These are phyloP conservation scores for Pyrgus malvae DNA, from an alignment of 2,888 invertebrate species.

Conservation along the genomic window DNA sequence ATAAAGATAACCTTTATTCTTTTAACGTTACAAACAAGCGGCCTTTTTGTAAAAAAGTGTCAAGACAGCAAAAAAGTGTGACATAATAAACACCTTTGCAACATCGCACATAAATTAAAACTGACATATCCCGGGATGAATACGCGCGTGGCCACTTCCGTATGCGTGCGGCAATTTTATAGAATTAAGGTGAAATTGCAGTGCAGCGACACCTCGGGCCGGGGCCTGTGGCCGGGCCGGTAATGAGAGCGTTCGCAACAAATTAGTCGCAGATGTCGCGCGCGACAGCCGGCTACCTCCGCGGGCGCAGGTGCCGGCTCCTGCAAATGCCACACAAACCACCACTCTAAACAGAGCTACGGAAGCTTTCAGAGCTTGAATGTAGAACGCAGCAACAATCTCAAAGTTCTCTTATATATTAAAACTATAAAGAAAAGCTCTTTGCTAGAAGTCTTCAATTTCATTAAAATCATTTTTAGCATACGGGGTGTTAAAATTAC, in stretches of 20 bases:
- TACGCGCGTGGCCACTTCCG: constrained; percentile 41
- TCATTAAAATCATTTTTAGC: no score
- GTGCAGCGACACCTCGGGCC: constrained; percentile 74
- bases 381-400: no score
- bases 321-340: constrained; percentile 59
- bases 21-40: no score
- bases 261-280: constrained; percentile 78
- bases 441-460: no score
- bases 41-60: constrained; percentile 1
- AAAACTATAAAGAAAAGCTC: no score
- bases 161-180: constrained; percentile 68
- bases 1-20: no score
- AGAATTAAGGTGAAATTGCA: constrained; percentile 70
- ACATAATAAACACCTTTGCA: constrained; percentile 20
- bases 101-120: constrained; percentile 21
- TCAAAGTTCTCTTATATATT: no score
- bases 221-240: constrained; percentile 67
- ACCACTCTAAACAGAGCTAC: constrained; percentile 35
- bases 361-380: no score
- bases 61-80: constrained; percentile 20
- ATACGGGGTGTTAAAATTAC: no score
- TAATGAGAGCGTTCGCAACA: constrained; percentile 73
- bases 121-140: constrained; percentile 44
- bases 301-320: constrained; percentile 57
- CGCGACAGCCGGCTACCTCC: constrained; percentile 68